These are phyloP conservation scores for Petrophora chlorosata DNA, from an alignment of 2,888 invertebrate genomes.

Conservation along the genomic window DNA sequence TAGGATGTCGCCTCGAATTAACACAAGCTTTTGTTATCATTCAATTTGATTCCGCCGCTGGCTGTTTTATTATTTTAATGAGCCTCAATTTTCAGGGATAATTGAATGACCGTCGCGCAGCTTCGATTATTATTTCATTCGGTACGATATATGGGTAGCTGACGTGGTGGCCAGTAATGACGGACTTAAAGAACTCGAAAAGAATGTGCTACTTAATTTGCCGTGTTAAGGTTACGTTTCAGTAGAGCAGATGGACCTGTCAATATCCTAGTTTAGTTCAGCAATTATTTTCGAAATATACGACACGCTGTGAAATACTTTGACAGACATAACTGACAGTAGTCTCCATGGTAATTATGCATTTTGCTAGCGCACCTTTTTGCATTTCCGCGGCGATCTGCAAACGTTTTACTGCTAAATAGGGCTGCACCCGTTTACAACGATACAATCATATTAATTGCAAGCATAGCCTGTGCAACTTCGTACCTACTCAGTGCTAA, in stretches of 20 bases:
- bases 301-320: constrained; percentile 10
- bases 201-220: too few relatives aligned
- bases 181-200: constrained; percentile 2
- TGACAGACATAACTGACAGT: constrained; percentile 15
- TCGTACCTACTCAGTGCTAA: too few relatives aligned
- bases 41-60: constrained; percentile 79
- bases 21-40: constrained; percentile 80
- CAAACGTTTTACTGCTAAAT: constrained; percentile 4
- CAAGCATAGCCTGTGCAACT: too few relatives aligned
- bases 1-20: constrained; percentile 69
- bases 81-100: constrained; percentile 81
- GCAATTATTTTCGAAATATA: constrained; percentile 23
- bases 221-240: constrained; percentile 3
- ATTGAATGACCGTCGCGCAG: constrained; percentile 75
- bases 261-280: constrained; percentile 18
- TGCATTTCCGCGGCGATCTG: not conserved
- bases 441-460: not conserved
- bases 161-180: constrained; percentile 28
- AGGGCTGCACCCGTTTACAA: constrained; percentile 1
- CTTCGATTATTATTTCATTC: constrained; percentile 74
- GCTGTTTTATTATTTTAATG: constrained; percentile 83
- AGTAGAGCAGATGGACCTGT: constrained; percentile 25
- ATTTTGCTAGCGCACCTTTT: constrained; percentile 17
- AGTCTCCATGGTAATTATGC: constrained; percentile 12
- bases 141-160: constrained; percentile 51